phyloP scores from a whole-genome alignment of 2,113 vertebrate genomes.

The Thinocorus orbignyianus region DNA sequence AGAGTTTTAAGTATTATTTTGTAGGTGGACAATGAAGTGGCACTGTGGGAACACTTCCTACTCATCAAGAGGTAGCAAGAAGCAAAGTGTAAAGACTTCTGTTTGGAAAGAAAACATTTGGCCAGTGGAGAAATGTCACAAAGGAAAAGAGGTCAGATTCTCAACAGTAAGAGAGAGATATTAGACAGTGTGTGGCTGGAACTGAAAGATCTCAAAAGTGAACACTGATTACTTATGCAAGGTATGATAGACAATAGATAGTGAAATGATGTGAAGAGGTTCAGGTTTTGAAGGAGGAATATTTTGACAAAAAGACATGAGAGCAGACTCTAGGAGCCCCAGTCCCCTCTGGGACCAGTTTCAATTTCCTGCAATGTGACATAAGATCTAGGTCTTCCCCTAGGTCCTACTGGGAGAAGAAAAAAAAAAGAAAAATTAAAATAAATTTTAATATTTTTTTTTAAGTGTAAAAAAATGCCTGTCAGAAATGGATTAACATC shows the following conservation, averaged over 20 bases:
- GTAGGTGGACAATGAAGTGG: not conserved
- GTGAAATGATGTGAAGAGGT: not conserved
- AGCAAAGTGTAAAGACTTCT: not conserved
- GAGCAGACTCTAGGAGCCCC: not conserved
- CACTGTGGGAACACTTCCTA: not conserved
- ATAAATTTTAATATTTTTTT: no score
- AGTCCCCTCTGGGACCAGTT: not conserved
- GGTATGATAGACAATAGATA: not conserved
- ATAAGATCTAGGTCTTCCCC: not conserved
- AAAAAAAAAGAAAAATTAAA: no score
- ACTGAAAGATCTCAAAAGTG: not conserved
- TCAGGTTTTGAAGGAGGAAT: not conserved
- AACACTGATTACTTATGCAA: not conserved
- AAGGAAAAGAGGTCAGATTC: not conserved
- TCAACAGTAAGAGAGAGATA: not conserved
- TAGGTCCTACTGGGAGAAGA: accelerated
- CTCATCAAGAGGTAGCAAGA: not conserved
- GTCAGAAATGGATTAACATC: not conserved
- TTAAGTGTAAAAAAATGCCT: not conserved
- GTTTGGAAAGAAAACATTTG: not conserved
- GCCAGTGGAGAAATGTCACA: not conserved
- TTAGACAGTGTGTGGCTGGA: not conserved
- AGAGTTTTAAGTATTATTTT: not conserved
- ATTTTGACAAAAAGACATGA: not conserved
- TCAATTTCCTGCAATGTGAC: not conserved